These are phyloP conservation scores for Luperina testacea DNA, from an alignment of 2,888 invertebrate species.

Conservation along the genomic window DNA sequence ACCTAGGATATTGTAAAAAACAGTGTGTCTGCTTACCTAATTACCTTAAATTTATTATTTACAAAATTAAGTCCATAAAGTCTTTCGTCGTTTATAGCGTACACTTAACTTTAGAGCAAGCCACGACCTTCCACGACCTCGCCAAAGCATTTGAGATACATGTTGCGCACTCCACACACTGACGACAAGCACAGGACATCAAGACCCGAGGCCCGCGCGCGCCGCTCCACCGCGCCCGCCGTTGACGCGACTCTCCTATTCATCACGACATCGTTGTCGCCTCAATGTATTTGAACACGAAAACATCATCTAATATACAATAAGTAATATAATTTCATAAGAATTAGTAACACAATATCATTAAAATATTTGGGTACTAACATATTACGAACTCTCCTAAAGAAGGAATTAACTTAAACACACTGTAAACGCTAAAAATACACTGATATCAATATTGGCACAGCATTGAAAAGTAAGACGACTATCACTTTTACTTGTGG, in stretches of 20 bases:
- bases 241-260: conserved; percentile 57
- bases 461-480: conserved; percentile 58
- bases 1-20: conserved; percentile 90
- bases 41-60: conserved; percentile 86
- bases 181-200: conserved; percentile 68
- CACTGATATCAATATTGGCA: conserved; percentile 68
- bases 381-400: conserved; percentile 63
- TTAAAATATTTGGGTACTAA: conserved; percentile 77
- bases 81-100: conserved; percentile 87
- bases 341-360: conserved; percentile 84
- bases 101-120: conserved; percentile 82
- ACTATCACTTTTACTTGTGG: conserved; percentile 43
- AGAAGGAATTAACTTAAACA: conserved; percentile 66
- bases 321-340: conserved; percentile 77
- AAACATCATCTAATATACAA: conserved; percentile 74
- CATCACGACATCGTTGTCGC: conserved; percentile 63
- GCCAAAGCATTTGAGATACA: conserved; percentile 75
- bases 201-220: conserved; percentile 24
- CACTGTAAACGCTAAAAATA: conserved; percentile 62
- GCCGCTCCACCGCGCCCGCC: conserved; percentile 33
- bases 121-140: conserved; percentile 72
- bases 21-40: conserved; percentile 87
- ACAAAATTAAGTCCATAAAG: conserved; percentile 88
- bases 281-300: conserved; percentile 63
- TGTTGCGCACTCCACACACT: conserved; percentile 68